Evolutionary conservation across 2,888 invertebrate genomes (phyloP).

Genomic region (Aphidoletes aphidimyza): DNA sequence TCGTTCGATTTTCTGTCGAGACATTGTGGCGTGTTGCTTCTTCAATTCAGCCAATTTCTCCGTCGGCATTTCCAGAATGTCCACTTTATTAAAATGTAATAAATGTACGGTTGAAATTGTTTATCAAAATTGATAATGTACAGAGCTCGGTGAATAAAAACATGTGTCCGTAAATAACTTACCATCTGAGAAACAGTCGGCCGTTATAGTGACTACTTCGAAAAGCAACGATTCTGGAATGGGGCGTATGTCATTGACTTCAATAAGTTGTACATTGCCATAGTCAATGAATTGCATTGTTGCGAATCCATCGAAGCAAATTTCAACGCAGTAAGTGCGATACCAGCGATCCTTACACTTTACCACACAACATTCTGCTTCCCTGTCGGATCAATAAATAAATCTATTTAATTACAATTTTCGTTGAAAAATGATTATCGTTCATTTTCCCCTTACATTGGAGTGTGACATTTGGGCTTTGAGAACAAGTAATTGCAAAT

Average conservation of each 20-base stretch:
- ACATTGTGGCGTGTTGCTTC: neutral
- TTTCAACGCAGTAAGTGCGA: constrained; percentile 63
- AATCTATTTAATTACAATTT: no score
- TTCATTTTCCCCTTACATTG: neutral
- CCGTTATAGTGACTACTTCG: neutral
- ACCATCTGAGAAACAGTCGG: neutral
- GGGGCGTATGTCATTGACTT: constrained; percentile 62
- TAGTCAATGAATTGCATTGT: constrained; percentile 64
- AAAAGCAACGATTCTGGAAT: constrained; percentile 60
- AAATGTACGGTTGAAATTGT: no score
- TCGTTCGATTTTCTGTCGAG: neutral
- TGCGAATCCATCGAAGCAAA: constrained; percentile 64
- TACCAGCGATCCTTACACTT: constrained; percentile 63
- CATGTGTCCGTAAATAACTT: neutral
- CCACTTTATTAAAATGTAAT: no score
- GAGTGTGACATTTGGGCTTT: neutral
- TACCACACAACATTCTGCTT: constrained; percentile 62
- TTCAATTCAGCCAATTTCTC: neutral
- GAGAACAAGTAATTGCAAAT: constrained; percentile 4
- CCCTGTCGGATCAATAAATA: no score
- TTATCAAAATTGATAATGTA: no score
- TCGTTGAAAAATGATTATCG: no score
- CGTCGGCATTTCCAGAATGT: neutral
- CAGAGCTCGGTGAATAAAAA: no score
- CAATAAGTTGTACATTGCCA: constrained; percentile 62